These are phyloP conservation scores for Hydraecia micacea DNA, from an alignment of 2,888 invertebrate genomes.

Conservation along the genomic window DNA sequence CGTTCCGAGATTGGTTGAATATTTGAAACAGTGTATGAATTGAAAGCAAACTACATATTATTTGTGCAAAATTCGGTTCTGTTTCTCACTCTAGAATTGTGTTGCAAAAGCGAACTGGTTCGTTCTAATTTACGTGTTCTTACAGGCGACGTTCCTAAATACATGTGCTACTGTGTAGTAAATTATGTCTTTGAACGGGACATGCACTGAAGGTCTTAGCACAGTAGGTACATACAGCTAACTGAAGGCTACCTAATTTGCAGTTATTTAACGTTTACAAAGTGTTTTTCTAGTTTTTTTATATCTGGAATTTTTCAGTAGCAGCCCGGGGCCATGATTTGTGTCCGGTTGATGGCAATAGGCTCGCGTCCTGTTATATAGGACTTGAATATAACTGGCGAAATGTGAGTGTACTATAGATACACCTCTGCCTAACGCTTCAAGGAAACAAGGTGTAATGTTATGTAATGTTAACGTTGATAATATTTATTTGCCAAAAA, in stretches of 20 bases:
- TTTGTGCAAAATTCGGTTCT: conserved; percentile 20
- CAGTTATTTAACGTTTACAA: background rate
- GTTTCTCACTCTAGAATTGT: background rate
- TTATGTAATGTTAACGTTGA: no score
- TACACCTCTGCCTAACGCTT: no score
- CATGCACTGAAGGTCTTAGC: background rate
- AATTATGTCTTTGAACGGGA: background rate
- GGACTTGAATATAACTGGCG: background rate
- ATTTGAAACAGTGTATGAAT: conserved; percentile 26
- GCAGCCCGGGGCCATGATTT: background rate
- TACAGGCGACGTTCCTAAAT: background rate
- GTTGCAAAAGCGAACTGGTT: background rate
- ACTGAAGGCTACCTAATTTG: background rate
- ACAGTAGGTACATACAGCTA: background rate
- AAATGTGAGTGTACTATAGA: background rate
- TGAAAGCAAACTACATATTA: conserved; percentile 22
- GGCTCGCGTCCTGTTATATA: background rate
- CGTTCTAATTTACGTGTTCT: conserved; percentile 19
- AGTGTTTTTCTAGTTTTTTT: no score
- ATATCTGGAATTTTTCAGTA: background rate
- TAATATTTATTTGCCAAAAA: background rate
- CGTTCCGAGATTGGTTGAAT: conserved; percentile 31
- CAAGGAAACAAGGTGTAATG: no score
- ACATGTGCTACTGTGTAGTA: background rate
- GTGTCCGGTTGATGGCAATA: background rate